Evolutionary conservation across 53 echinoderm and acorn worm genomes (phyloP).

Genomic region (Luidia sarsii): DNA sequence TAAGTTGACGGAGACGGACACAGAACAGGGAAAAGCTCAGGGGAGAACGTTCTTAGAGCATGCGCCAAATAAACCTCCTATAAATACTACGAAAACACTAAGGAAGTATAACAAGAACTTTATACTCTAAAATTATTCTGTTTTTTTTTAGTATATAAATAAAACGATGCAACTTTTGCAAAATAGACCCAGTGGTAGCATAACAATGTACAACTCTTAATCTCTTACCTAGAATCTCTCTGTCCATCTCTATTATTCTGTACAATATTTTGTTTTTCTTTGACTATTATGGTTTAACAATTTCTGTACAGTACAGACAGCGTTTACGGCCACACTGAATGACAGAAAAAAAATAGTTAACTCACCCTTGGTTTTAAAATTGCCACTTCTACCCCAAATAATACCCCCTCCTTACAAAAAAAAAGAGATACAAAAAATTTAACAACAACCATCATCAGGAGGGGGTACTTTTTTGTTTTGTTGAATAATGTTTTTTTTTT

Average conservation of each 20-base stretch:
- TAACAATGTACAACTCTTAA: slow-evolving; percentile 51
- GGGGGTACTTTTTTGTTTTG: too few species aligned
- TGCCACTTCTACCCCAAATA: slow-evolving; percentile 10
- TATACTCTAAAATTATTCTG: slow-evolving; percentile 16
- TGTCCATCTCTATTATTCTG: slow-evolving; percentile 6
- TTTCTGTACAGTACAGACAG: slow-evolving; percentile 53
- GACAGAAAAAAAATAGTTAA: slow-evolving; percentile 29
- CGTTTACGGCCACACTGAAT: too few species aligned
- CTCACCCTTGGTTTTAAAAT: slow-evolving; percentile 44
- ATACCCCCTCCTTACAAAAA: too few species aligned
- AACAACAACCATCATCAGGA: neutral
- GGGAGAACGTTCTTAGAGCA: neutral
- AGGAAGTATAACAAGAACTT: slow-evolving; percentile 43
- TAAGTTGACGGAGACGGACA: too few species aligned
- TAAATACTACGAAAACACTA: slow-evolving; percentile 36
- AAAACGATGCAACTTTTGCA: slow-evolving; percentile 54
- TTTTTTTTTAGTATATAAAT: slow-evolving; percentile 25
- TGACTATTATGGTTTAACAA: neutral
- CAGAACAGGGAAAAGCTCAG: too few species aligned
- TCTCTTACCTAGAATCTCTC: neutral
- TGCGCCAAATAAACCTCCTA: slow-evolving; percentile 1
- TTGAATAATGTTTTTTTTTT: too few species aligned
- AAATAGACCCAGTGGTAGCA: slow-evolving; percentile 50
- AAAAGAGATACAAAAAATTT: neutral
- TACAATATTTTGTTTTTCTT: slow-evolving; percentile 4